Percentiles rank a stretch among this genome's conserved stretches.
phyloP scores from a whole-genome alignment of 64 coral and sea anemone species.

The Platygyra sinensis region DNA sequence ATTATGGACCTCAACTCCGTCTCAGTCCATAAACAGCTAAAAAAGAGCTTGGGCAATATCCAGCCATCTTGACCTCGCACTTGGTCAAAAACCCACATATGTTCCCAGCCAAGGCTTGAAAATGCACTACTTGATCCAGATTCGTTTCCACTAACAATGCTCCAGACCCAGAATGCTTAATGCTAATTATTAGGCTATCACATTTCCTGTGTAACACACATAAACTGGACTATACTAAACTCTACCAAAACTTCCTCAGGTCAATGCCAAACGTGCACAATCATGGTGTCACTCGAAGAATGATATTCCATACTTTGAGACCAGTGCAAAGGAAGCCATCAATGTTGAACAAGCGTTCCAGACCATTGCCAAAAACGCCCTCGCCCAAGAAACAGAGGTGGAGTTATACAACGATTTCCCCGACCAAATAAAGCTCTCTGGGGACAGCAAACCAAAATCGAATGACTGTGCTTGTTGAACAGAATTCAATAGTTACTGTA shows the following conservation, averaged over 20 bases:
- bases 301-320: slow-evolving; percentile 98
- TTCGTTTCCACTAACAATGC: too few relatives aligned
- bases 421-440: slow-evolving; percentile 95
- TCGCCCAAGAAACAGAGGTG: slow-evolving; percentile 96
- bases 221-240: not conserved
- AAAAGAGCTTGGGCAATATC: too few relatives aligned
- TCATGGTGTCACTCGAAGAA: slow-evolving; percentile 98
- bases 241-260: slow-evolving; percentile 35
- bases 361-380: slow-evolving; percentile 96
- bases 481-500: slow-evolving; percentile 17
- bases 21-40: too few relatives aligned
- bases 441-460: slow-evolving; percentile 78
- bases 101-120: too few relatives aligned
- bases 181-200: too few relatives aligned
- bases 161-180: too few relatives aligned
- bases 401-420: slow-evolving; percentile 99
- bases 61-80: too few relatives aligned
- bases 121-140: too few relatives aligned
- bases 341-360: slow-evolving; percentile 99
- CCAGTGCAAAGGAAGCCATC: slow-evolving; percentile 98
- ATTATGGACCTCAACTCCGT: too few relatives aligned
- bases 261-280: slow-evolving; percentile 91
- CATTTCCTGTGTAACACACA: not conserved
- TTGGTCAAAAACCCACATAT: too few relatives aligned
- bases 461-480: slow-evolving; percentile 86